These are phyloP conservation scores for Machimus atricapillus DNA, from an alignment of 2,888 invertebrate species.

Conservation along the genomic window DNA sequence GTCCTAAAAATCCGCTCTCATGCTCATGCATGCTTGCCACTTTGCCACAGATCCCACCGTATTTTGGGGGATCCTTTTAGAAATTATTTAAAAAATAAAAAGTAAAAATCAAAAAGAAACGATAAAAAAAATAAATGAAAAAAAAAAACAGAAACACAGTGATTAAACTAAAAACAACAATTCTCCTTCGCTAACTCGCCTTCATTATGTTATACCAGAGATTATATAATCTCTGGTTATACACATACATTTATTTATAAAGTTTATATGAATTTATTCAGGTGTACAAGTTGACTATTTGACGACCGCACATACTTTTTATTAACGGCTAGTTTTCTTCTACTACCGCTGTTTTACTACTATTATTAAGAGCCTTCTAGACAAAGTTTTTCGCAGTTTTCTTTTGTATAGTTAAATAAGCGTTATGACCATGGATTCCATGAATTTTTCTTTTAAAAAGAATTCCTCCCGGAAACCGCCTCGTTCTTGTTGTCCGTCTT, in stretches of 20 bases:
- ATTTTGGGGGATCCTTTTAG: not conserved
- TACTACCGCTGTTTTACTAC: not conserved
- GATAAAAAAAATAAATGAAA: not conserved
- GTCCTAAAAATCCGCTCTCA: not conserved
- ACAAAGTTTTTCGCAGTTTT: not conserved
- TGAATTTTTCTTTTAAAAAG: not conserved
- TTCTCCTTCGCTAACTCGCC: not conserved
- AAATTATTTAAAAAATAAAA: not conserved
- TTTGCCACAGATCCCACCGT: not conserved
- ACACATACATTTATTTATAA: not conserved
- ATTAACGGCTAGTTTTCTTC: not conserved
- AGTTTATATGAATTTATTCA: not conserved
- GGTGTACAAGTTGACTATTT: not conserved
- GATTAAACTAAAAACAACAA: not conserved
- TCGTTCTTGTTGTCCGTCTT: not conserved
- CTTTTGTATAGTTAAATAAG: not conserved
- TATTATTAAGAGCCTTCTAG: not conserved
- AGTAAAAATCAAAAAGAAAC: not conserved
- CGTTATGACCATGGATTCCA: not conserved
- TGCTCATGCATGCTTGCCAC: not conserved
- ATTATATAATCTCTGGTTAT: too few relatives aligned
- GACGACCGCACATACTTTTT: not conserved
- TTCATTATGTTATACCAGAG: not conserved
- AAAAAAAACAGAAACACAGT: not conserved
- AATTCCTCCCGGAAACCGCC: not conserved